phyloP scores from a whole-genome alignment of 2,113 vertebrate species.

The Eretmochelys imbricata region DNA sequence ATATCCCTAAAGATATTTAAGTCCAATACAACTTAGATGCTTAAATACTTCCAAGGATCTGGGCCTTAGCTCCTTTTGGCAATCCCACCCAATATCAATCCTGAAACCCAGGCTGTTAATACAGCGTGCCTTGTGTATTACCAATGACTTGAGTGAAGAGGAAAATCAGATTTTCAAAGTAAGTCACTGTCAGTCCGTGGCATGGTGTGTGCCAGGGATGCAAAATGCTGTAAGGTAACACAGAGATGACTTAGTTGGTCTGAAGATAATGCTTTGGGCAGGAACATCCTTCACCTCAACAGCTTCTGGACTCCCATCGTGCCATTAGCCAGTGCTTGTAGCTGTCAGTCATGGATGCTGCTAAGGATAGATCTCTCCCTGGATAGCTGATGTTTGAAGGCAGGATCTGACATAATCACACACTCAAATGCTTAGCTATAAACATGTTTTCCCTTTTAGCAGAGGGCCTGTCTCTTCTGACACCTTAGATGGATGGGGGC shows the following conservation, averaged over 20 bases:
- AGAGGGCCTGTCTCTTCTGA: neutral
- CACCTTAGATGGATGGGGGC: neutral
- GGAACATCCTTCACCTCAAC: rapidly evolving
- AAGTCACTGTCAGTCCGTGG: neutral
- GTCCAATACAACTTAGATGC: neutral
- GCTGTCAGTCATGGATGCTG: neutral
- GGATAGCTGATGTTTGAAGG: neutral
- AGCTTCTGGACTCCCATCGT: neutral
- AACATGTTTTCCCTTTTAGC: neutral
- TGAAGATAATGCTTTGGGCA: neutral
- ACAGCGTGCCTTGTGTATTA: neutral
- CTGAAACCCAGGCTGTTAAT: neutral
- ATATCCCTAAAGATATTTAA: neutral
- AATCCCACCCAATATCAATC: neutral
- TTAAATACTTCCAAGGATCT: neutral
- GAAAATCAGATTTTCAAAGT: neutral
- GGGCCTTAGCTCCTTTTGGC: neutral
- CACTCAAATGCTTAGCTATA: neutral
- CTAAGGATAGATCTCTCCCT: neutral
- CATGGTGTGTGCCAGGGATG: neutral
- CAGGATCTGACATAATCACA: neutral
- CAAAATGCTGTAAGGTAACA: neutral
- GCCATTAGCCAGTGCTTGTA: neutral
- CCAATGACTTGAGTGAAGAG: neutral
- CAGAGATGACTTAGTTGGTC: neutral